Percentiles rank a stretch among this genome's conserved stretches.
phyloP scores from a whole-genome alignment of 1,140 invertebrate genomes.

The Eriosoma lanigerum region DNA sequence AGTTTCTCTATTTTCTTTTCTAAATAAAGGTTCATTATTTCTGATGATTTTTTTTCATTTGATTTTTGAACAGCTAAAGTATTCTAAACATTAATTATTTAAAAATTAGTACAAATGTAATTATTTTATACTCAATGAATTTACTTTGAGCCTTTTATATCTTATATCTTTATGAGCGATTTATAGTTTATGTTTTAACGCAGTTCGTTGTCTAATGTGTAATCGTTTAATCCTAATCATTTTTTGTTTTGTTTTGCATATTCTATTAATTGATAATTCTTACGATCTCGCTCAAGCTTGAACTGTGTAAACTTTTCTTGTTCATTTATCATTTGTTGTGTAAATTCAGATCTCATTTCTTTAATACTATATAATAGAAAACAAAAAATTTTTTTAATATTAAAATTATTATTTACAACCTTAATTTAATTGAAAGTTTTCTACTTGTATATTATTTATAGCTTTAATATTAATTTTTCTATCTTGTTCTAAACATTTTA shows the following conservation, averaged over 20 bases:
- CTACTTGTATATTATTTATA: conserved; percentile 77
- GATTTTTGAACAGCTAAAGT: too few species aligned
- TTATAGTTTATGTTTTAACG: too few species aligned
- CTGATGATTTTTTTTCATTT: too few species aligned
- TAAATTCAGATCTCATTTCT: conserved; percentile 76
- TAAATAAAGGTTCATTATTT: too few species aligned
- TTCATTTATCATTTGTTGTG: conserved; percentile 82
- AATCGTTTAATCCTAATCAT: conserved; percentile 76
- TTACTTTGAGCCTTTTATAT: too few species aligned
- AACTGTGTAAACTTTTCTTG: conserved; percentile 78
- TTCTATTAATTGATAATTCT: conserved; percentile 73
- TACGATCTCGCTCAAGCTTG: conserved; percentile 77
- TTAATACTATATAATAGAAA: conserved; percentile 66
- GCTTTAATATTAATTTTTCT: conserved; percentile 79
- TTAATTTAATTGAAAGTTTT: conserved; percentile 73
- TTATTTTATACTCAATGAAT: too few species aligned
- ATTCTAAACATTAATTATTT: too few species aligned
- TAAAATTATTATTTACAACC: conserved; percentile 46
- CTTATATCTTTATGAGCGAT: too few species aligned
- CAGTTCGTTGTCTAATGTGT: conserved; percentile 77
- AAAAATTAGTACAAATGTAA: too few species aligned
- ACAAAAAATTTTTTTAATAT: not conserved
- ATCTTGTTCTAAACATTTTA: conserved; percentile 73
- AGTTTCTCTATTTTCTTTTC: too few species aligned
- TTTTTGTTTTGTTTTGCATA: conserved; percentile 78